Percentiles rank a stretch among this genome's conserved stretches.
Conservation (phyloP, 1,140 invertebrate genomes). For the Hyles euphorbiae region DNA sequence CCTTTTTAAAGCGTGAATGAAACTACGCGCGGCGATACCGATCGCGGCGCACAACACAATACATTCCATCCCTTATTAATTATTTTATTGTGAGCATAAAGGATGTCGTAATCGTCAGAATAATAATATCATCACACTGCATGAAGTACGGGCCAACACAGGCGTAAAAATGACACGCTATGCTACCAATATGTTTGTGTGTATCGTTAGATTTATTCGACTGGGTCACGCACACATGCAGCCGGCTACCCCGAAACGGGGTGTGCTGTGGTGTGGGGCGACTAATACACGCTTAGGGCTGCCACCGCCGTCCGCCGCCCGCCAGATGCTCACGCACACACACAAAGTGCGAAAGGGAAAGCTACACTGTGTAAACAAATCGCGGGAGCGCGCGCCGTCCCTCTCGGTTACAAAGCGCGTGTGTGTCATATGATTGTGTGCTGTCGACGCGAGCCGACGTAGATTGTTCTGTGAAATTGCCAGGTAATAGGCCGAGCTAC, state of each 20-base stretch:
- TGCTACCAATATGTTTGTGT: constrained; percentile 72
- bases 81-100: constrained; percentile 75
- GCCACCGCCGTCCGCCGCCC: constrained; percentile 34
- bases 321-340: constrained; percentile 69
- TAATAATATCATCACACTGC: constrained; percentile 72
- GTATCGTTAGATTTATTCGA: constrained; percentile 73
- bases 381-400: constrained; percentile 56
- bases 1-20: constrained; percentile 53
- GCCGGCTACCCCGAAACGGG: constrained; percentile 55
- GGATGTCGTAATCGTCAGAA: constrained; percentile 73
- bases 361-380: constrained; percentile 73
- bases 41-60: constrained; percentile 65
- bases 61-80: constrained; percentile 74
- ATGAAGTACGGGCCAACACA: constrained; percentile 73
- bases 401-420: constrained; percentile 58
- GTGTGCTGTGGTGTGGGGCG: constrained; percentile 51
- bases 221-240: constrained; percentile 65
- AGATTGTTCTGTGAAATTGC: constrained; percentile 75
- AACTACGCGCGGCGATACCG: constrained; percentile 62
- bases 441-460: constrained; percentile 58
- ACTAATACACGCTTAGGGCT: constrained; percentile 42
- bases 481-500: constrained; percentile 73
- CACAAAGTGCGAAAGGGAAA: constrained; percentile 60
- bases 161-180: constrained; percentile 74
- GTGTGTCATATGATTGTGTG: constrained; percentile 65